Evolutionary conservation across 2,797 vertebrate genomes (phyloP), one percentile per base, ranked within the genome.

Genomic region (Micromesistius poutassou): DNA sequence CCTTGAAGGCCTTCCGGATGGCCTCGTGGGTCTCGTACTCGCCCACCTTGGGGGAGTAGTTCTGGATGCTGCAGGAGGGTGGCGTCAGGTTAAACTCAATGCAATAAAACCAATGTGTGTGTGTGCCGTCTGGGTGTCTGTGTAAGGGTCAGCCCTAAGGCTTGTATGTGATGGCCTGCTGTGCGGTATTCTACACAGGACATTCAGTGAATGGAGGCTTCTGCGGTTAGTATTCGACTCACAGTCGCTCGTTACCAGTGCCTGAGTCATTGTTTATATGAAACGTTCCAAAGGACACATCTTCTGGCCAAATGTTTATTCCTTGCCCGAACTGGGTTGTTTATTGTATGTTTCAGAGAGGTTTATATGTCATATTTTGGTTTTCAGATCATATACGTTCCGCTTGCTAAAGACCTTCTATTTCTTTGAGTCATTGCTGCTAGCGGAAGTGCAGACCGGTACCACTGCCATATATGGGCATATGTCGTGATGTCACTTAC

Each of bases 21-120:
- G 97, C 96, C 7, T 95, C 91, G 0, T 93, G 84, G 2, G 97
- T 98, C 81, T 95, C 96, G 0, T 95, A 95, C 87, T 98, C 96
- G 0, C 97, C 97, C 73, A 96, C 95, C 82, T 97, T 98, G 0
- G 97, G 97, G 1, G 96, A 96, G 85, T 96, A 97, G 90, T 98
- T 98, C 94, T 98, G 96, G 93, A 98, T 98, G 76, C 97, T 98
- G 87, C 22, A n/a, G 10, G 13, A n/a, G 30, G 35, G 30, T 30
- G 76, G 72, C 55, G 55, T 8, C 62, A 25, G 62, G 62, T 28
- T 68, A 55, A 5, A 55, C 4, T 55, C n/a, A 62, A 25, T 62
- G 2, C 6, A 25, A 62, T 62, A 9, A 62, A 62, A 62, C 7
- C 8, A n/a, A 19, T 62, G 55, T 62, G 55, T 25, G 62, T 25